Conservation (phyloP, 2,888 invertebrate genomes). For the Steinernema carpocapsae region DNA sequence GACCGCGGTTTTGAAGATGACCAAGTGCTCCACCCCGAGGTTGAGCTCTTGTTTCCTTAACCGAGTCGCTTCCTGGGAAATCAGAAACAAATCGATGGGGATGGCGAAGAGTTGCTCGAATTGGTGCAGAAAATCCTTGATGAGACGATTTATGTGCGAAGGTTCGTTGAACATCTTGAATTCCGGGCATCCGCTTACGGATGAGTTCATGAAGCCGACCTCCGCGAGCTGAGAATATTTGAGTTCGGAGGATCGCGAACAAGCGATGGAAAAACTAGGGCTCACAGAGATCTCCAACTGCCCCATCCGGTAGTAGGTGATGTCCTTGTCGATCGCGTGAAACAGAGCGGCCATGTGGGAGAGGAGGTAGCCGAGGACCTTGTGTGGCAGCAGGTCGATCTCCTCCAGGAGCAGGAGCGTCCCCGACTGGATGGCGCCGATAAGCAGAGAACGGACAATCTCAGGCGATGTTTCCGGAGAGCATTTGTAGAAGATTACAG, state of each 20-base stretch:
- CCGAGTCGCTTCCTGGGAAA: not conserved
- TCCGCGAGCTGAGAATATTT: not conserved
- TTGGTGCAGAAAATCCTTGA: not conserved
- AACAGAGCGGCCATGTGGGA: not conserved
- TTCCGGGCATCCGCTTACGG: not conserved
- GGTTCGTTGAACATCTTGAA: conserved; percentile 7
- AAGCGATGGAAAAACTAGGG: conserved; percentile 21
- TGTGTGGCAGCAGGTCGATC: conserved; percentile 43
- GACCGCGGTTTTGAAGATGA: conserved; percentile 8
- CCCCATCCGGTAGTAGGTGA: conserved; percentile 11
- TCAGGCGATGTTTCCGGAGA: conserved; percentile 39
- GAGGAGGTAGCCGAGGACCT: not conserved
- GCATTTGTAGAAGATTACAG: conserved; percentile 44
- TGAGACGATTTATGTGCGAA: not conserved
- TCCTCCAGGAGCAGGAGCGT: conserved; percentile 47
- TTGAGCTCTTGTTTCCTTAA: not conserved
- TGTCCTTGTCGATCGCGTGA: not conserved
- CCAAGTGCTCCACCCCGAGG: not conserved
- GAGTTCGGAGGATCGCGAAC: not conserved
- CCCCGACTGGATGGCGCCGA: conserved; percentile 47
- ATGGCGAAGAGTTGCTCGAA: conserved; percentile 20
- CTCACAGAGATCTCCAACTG: conserved; percentile 10
- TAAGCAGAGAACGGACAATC: conserved; percentile 44
- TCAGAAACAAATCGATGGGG: not conserved
- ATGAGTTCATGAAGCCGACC: not conserved